A percentile compares a stretch with the other conserved stretches of the same genome.
Conservation (phyloP, 2,888 invertebrate species). For the Embidobia sp. region DNA sequence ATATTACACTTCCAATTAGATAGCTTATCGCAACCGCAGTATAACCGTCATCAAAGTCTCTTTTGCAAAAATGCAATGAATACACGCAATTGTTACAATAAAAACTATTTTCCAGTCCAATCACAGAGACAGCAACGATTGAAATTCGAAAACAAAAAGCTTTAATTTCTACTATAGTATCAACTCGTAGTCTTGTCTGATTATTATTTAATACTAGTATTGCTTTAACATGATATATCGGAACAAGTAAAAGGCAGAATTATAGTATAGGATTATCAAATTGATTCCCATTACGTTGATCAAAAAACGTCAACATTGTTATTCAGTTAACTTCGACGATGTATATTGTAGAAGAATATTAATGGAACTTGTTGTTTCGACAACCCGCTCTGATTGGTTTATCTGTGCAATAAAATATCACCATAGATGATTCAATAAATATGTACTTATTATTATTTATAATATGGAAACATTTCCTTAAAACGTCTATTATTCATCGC, state of each 20-base stretch:
- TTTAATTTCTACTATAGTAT: background rate
- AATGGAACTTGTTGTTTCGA: background rate
- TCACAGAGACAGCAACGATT: slow-evolving; percentile 4
- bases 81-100: background rate
- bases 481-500: too few species aligned
- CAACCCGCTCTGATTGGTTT: slow-evolving; percentile 11
- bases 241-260: slow-evolving; percentile 14
- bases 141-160: slow-evolving; percentile 2
- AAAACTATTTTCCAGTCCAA: slow-evolving; percentile 1
- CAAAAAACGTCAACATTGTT: background rate
- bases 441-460: slow-evolving; percentile 5
- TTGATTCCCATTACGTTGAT: slow-evolving; percentile 7
- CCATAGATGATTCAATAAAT: slow-evolving; percentile 71
- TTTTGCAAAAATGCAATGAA: slow-evolving; percentile 39
- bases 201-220: slow-evolving; percentile 5
- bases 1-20: slow-evolving; percentile 39
- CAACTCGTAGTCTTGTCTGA: background rate
- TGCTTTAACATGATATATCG: slow-evolving; percentile 7
- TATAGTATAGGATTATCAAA: slow-evolving; percentile 2
- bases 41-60: slow-evolving; percentile 20
- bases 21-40: slow-evolving; percentile 42
- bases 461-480: background rate
- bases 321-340: background rate
- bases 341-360: slow-evolving; percentile 7
- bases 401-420: slow-evolving; percentile 71